Evolutionary conservation across 1,140 invertebrate species (phyloP), one percentile per base, ranked within the genome.

Genomic region (Hyles euphorbiae): DNA sequence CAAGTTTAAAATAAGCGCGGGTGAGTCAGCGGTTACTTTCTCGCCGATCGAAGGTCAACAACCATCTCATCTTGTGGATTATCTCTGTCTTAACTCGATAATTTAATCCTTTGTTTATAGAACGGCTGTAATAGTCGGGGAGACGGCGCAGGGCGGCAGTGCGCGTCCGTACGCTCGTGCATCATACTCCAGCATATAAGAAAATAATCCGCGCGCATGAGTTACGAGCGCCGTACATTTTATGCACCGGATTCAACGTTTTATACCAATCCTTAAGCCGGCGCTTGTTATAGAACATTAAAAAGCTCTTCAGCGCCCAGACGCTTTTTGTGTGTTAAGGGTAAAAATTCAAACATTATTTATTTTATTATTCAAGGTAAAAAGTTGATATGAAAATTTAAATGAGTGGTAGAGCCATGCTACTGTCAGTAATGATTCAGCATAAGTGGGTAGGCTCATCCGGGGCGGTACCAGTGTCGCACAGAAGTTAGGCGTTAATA

Each of bases 81-180:
- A 86, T 83, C 79, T 83, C 79, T 63, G 75, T 80, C 81, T 83
- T 83, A 86, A 81, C 76, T 72, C 81, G 81, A 80, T 83, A 83
- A 83, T 80, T 83, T 87, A 87, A 87, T 83, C 81, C 76, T 79
- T 81, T 87, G 83, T 87, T 65, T 87, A 87, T 82, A 74, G 76
- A 82, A 84, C 74, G 78, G 78, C 71, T 81, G 77, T 87, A 82
- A 87, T 83, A 82, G 81, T 76, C 76, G 65, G 36, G 53, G 34
- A 10, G 53, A 54, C 63, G 74, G 65, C 73, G 77, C 73, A 74
- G 8, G 36, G 75, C 80, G 70, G 72, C 67, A 74, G 36, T 0
- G 8, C 72, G 72, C 78, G 76, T 74, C 68, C 74, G 76, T 76
- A 70, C 72, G 77, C 71, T 76, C 77, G 81, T 87, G 81, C 84